Conservation (phyloP, 2,888 invertebrate species). For the Azorinus chamasolen region DNA sequence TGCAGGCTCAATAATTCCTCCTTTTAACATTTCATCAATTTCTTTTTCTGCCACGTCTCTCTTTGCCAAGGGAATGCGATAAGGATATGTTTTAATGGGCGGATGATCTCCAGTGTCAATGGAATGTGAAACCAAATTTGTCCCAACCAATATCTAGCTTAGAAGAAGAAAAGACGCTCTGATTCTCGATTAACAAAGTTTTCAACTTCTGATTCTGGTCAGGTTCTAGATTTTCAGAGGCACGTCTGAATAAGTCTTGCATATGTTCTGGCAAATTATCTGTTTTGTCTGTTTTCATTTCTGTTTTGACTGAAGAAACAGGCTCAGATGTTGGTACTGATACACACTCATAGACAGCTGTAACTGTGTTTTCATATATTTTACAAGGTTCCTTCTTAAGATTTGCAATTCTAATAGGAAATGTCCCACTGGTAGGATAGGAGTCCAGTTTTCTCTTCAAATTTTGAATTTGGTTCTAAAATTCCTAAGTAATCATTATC, state of each 20-base stretch:
- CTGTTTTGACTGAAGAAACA: not conserved
- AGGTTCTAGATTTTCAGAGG: conserved; percentile 5
- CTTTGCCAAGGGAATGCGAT: conserved; percentile 37
- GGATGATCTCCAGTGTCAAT: conserved; percentile 40
- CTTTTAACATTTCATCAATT: conserved; percentile 41
- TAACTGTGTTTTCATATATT: conserved; percentile 3
- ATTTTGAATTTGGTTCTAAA: conserved; percentile 11
- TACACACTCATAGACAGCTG: conserved; percentile 11
- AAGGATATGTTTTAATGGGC: conserved; percentile 35
- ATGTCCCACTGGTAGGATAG: conserved; percentile 5
- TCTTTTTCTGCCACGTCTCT: conserved; percentile 37
- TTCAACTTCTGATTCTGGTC: conserved; percentile 8
- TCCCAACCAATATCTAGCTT: conserved; percentile 27
- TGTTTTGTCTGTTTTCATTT: too few relatives aligned
- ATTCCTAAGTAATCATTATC: conserved; percentile 4
- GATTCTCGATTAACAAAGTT: conserved; percentile 12
- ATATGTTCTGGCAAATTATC: too few relatives aligned
- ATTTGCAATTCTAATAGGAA: conserved; percentile 21
- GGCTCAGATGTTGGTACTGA: not conserved
- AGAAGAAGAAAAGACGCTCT: conserved; percentile 18
- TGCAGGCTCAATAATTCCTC: conserved; percentile 24
- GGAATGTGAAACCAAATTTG: conserved; percentile 18
- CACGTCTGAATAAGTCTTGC: conserved; percentile 12
- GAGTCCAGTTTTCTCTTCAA: conserved; percentile 28
- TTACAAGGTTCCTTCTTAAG: conserved; percentile 4